These are phyloP conservation scores for Mionectes macconnelli DNA, from an alignment of 2,113 vertebrate species.

Conservation along the genomic window DNA sequence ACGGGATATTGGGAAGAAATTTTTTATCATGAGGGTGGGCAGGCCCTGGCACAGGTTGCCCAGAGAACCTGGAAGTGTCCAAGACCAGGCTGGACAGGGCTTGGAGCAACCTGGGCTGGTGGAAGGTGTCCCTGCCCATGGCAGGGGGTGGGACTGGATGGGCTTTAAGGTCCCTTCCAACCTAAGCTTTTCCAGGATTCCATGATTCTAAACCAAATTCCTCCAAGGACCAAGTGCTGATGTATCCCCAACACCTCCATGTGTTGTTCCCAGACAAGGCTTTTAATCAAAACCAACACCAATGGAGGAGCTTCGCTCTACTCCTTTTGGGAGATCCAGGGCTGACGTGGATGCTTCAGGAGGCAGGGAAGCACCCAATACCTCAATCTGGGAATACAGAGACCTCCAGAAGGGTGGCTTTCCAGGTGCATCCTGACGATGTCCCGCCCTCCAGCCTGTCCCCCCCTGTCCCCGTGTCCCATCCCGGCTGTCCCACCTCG, in stretches of 20 bases:
- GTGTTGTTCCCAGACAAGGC: neutral
- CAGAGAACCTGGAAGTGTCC: neutral
- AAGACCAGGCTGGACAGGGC: neutral
- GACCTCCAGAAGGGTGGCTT: accelerated
- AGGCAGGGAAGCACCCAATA: accelerated
- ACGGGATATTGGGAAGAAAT: neutral
- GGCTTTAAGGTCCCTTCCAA: neutral
- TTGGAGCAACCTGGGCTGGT: neutral
- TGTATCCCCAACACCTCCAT: neutral
- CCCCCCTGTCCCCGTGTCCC: neutral
- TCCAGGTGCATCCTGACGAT: no score
- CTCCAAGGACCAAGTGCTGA: neutral
- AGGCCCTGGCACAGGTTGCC: neutral
- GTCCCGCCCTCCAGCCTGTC: neutral
- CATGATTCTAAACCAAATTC: neutral
- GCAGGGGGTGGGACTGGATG: neutral
- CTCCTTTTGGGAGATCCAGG: neutral
- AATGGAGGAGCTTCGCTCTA: accelerated
- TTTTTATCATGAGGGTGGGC: neutral
- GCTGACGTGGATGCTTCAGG: neutral
- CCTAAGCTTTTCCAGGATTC: neutral
- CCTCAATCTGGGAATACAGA: neutral
- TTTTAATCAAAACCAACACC: neutral
- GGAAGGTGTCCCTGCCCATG: neutral
- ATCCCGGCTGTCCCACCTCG: constrained; percentile 74